Conservation (phyloP, 2,888 invertebrate species). For the Monochamus alternatus region DNA sequence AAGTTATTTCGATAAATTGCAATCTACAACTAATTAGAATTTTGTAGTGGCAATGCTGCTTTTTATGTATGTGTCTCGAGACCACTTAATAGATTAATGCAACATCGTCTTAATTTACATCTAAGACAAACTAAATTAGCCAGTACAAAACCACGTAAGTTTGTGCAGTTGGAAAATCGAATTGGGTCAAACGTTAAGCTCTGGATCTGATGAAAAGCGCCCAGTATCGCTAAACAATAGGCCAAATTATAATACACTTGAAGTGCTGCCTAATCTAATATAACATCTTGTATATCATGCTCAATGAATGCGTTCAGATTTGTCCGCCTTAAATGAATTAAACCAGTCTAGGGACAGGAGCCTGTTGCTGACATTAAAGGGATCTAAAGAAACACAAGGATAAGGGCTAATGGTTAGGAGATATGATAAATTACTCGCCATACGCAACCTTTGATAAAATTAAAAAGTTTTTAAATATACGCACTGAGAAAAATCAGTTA, state of each 20-base stretch:
- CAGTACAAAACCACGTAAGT: neutral
- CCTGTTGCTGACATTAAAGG: conserved; percentile 39
- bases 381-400: neutral
- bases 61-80: too few species aligned
- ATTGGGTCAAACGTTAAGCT: conserved; percentile 27
- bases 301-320: conserved; percentile 53
- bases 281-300: conserved; percentile 44
- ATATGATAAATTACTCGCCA: too few species aligned
- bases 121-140: neutral
- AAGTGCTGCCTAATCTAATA: conserved; percentile 51
- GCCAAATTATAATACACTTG: conserved; percentile 43
- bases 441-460: too few species aligned
- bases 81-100: too few species aligned
- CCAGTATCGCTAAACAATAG: conserved; percentile 43
- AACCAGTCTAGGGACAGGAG: conserved; percentile 54
- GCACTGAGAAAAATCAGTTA: too few species aligned
- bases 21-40: too few species aligned
- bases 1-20: too few species aligned
- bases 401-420: neutral
- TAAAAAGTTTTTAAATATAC: too few species aligned
- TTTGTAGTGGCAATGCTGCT: too few species aligned
- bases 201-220: conserved; percentile 29
- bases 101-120: too few species aligned
- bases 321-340: conserved; percentile 64
- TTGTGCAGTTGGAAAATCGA: neutral